Base-by-base conservation (phyloP, 2,113 vertebrate species). In the Xenopus laevis region DNA sequence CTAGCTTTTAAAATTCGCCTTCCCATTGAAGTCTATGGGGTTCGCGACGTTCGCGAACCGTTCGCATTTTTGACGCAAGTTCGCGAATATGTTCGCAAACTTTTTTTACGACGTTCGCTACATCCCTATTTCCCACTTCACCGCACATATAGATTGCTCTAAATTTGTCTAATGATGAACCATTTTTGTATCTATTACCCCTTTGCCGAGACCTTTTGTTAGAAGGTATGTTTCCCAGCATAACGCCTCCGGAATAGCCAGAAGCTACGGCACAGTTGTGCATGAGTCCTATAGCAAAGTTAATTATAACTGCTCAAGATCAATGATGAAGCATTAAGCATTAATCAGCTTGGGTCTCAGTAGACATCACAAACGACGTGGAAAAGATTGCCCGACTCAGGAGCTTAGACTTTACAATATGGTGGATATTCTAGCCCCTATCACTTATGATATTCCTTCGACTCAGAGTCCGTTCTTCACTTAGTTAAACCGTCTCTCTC, bases 241-340 rank as follows among this genome's bases (percentile, higher is more conserved):
- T 45, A 33, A 10, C 4, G 15, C 70, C 27, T 12, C 15, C 17
- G 16, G 46, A 13, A 40, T 71, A 63, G 45, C 46, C 45, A 7
- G 20, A 53, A 50, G 70, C 23, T 44, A 44, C 21, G 13, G 17
- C 12, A 40, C n/a, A 16, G 47, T 15, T 20, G 13, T 44, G n/a
- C 21, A 71, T 53, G 0, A 23, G 20, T 63, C 17, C 21, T 33
- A 71, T 65, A 55, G 60, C 50, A 72, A 40, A 65, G 47, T 72
- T 23, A 65, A 44, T 72, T 72, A 53, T 53, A 17, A 12, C 12
- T 13, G n/a, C 17, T 16, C 30, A 15, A 55, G 7, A 65, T 65
- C 46, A 55, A 8, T 52, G 20, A 27, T 2, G 13, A 16, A 10
- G 21, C 17, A 33, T 63, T 71, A 63, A 52, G 10, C 46, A 63